These are phyloP conservation scores for Trichonephila inaurata DNA, from an alignment of 1,140 invertebrate species.

Conservation along the genomic window DNA sequence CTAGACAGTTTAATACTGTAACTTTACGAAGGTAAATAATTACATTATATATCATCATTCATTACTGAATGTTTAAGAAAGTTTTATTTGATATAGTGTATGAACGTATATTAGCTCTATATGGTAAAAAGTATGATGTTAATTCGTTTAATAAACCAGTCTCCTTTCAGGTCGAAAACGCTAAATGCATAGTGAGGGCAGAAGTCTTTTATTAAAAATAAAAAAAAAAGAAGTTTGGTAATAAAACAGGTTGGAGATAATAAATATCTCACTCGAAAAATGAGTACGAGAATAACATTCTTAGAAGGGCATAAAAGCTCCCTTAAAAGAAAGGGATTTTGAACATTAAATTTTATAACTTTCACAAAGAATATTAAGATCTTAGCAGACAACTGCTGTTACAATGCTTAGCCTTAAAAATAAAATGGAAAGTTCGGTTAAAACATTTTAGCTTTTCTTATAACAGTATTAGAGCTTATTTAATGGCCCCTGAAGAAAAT, in stretches of 20 bases:
- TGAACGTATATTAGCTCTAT: no score
- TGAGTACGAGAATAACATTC: constrained; percentile 13
- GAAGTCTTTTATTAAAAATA: not conserved
- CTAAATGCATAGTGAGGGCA: not conserved
- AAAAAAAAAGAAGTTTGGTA: not conserved
- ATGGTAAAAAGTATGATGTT: no score
- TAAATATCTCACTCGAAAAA: constrained; percentile 24
- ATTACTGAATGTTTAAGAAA: no score
- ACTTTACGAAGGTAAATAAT: no score
- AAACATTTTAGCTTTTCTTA: constrained; percentile 43
- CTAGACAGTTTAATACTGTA: no score
- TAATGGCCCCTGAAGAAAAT: constrained; percentile 52
- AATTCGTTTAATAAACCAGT: no score
- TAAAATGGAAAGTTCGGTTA: constrained; percentile 20
- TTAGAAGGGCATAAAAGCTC: constrained; percentile 18
- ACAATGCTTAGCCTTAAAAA: constrained; percentile 18
- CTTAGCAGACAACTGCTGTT: constrained; percentile 1
- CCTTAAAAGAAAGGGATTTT: constrained; percentile 52
- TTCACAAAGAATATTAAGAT: constrained; percentile 60
- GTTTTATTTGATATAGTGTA: no score
- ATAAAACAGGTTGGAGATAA: constrained; percentile 48
- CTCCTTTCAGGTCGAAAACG: not conserved
- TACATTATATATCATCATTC: no score
- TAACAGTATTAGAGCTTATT: constrained; percentile 48
- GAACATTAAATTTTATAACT: constrained; percentile 63